A percentile compares a stretch with the other conserved stretches of the same genome.
Evolutionary conservation across 2,113 vertebrate species (phyloP).

Genomic region (Phycodurus eques): DNA sequence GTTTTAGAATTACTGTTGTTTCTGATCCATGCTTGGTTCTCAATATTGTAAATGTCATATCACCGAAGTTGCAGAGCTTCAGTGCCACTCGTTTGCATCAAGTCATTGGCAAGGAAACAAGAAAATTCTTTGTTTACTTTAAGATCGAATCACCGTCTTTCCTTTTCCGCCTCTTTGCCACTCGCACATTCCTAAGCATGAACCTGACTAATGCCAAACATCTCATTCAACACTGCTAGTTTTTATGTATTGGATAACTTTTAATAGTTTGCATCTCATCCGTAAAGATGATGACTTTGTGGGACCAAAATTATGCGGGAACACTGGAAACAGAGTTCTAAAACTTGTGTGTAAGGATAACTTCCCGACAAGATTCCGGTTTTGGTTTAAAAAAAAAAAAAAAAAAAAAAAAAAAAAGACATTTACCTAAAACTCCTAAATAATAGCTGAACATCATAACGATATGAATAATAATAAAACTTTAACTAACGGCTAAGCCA

Average conservation of each 20-base stretch:
- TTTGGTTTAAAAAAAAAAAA: no score
- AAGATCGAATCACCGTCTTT: slow-evolving; percentile 14
- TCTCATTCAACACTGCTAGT: slow-evolving; percentile 25
- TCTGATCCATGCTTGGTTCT: not conserved
- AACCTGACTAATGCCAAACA: slow-evolving; percentile 14
- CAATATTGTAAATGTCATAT: not conserved
- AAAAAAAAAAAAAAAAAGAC: no score
- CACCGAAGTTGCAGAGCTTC: not conserved
- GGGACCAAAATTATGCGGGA: not conserved
- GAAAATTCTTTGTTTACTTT: slow-evolving; percentile 35
- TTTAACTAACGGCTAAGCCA: no score
- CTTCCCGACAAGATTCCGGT: slow-evolving; percentile 56
- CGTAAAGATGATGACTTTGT: slow-evolving; percentile 4
- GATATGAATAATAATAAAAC: no score
- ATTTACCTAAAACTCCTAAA: no score
- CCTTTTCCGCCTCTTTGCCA: not conserved
- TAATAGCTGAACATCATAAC: no score
- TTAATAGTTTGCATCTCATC: slow-evolving; percentile 24
- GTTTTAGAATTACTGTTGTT: not conserved
- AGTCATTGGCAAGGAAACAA: slow-evolving; percentile 9
- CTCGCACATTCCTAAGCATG: slow-evolving; percentile 10
- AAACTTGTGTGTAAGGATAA: slow-evolving; percentile 42
- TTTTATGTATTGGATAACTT: not conserved
- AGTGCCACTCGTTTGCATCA: slow-evolving; percentile 9
- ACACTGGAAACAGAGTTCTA: no score